Conservation (phyloP, 1,140 invertebrate genomes). For the Drosophila busckii region DNA sequence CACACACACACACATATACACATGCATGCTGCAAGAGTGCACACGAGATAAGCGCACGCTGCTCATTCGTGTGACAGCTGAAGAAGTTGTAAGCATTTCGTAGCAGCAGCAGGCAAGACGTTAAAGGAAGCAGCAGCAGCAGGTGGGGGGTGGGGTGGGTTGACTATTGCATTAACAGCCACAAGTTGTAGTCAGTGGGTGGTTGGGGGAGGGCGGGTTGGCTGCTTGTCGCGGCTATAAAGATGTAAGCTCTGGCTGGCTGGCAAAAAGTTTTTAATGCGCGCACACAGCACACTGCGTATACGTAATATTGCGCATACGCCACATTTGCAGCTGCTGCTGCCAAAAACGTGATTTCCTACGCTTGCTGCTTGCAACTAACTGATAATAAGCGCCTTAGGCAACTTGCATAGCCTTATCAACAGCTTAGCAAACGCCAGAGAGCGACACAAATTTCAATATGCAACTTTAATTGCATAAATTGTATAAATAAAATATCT, state of each 20-base stretch:
- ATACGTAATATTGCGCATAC: slow-evolving; percentile 67
- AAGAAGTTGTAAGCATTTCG: slow-evolving; percentile 74
- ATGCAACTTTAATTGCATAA: no score
- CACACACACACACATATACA: slow-evolving; percentile 42
- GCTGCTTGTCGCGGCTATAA: slow-evolving; percentile 67
- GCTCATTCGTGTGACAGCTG: slow-evolving; percentile 72
- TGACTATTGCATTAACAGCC: slow-evolving; percentile 78
- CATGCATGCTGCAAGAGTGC: slow-evolving; percentile 43
- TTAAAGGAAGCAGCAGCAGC: background rate
- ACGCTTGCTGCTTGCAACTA: slow-evolving; percentile 67
- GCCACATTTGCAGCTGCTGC: slow-evolving; percentile 45
- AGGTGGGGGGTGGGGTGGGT: slow-evolving; percentile 34
- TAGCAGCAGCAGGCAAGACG: slow-evolving; percentile 7
- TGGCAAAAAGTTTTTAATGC: slow-evolving; percentile 47
- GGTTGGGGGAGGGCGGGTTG: slow-evolving; percentile 49
- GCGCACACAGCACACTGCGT: slow-evolving; percentile 28
- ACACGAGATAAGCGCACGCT: slow-evolving; percentile 59
- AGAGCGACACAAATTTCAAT: no score
- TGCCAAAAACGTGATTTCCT: slow-evolving; percentile 65
- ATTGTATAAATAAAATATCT: no score
- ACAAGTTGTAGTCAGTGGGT: no score
- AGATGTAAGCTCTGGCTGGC: slow-evolving; percentile 43
- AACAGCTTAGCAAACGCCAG: slow-evolving; percentile 1
- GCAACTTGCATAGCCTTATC: slow-evolving; percentile 17
- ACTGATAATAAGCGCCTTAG: slow-evolving; percentile 60